Base-by-base conservation (phyloP, 2,888 invertebrate species). In the Nysson spinosus region DNA sequence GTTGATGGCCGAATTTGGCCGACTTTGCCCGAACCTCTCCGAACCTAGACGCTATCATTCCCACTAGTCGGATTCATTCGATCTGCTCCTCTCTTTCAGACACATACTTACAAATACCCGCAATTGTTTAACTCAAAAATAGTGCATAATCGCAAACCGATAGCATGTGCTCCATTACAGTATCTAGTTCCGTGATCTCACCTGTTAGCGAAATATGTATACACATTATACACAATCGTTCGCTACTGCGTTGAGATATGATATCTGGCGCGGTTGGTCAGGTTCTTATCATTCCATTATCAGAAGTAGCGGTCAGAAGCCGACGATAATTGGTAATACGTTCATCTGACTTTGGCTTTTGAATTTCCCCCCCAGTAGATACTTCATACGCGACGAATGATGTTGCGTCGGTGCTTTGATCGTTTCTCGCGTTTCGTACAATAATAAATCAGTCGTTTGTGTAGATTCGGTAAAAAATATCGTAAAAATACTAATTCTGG, bases 211-310 rank as follows among this genome's bases (percentile, higher is more conserved):
- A 7, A 9, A 7, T 7, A 5, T 7, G 9, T 5, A 24, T 24
- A 24, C 24, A 24, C 9, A 9, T n/a, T 24, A 24, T 24, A 2
- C 19, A 5, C 14, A 24, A 11, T 12, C n/a, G 3, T n/a, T 9
- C 1, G 40, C 14, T 56, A 39, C 30, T 55, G 26, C 26, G 49
- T 35, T 1, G 2, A 22, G 69, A 63, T 72, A 72, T 14, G 39
- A 11, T 73, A 70, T 70, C 70, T 35, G 6, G n/a, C 11, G 9
- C 7, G 14, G 16, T 22, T 34, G 43, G 40, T 32, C 42, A 35
- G 22, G 19, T 14, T 58, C 6, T 64, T 55, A 43, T 46, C 63
- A 14, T 6, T 0, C 2, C 6, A 52, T 70, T 73, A 73, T 73
- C 71, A 42, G 52, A 28, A 22, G 24, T 39, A 6, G 24, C 20